Evolutionary conservation across 2,797 vertebrate genomes (phyloP).

Genomic region (Varecia variegata): DNA sequence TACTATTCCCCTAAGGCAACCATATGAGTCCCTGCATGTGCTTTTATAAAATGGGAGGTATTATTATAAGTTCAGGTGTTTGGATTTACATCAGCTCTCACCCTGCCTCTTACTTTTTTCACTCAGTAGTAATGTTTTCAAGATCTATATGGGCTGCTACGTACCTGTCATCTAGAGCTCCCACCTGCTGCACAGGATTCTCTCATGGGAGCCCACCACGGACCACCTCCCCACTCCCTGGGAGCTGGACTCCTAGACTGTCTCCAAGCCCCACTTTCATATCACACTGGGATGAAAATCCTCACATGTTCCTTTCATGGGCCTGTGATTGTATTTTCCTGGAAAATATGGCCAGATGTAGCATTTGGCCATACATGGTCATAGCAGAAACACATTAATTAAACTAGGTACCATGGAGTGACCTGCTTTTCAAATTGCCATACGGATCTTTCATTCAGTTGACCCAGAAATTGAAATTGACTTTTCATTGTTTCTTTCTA

Average conservation of each 20-base stretch:
- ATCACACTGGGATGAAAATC: not conserved
- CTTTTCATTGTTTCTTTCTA: not conserved
- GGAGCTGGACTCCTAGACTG: fast-evolving
- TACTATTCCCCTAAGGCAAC: not conserved
- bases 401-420: not conserved
- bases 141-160: not conserved
- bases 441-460: not conserved
- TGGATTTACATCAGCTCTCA: not conserved
- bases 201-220: fast-evolving
- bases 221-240: not conserved
- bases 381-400: not conserved
- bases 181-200: not conserved
- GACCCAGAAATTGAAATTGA: conserved; percentile 21
- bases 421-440: not conserved
- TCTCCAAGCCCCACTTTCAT: not conserved
- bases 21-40: fast-evolving
- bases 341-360: not conserved
- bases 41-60: not conserved
- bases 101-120: not conserved
- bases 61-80: not conserved
- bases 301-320: not conserved
- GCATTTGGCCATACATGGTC: too few relatives aligned
- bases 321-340: not conserved
- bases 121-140: not conserved
- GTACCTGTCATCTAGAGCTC: not conserved